Conservation (phyloP, 2,888 invertebrate species). For the Micoletzkya japonica region DNA sequence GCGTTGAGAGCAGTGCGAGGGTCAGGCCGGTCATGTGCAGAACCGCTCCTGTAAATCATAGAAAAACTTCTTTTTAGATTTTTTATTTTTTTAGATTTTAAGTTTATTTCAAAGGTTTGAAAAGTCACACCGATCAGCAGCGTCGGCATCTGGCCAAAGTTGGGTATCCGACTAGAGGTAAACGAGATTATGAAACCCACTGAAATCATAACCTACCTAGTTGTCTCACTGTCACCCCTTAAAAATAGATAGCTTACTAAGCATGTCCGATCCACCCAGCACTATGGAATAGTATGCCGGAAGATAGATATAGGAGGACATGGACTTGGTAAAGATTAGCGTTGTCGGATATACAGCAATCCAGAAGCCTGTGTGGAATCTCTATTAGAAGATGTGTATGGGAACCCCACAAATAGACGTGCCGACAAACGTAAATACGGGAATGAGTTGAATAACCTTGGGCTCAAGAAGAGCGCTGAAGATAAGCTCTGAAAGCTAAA, state of each 20-base stretch:
- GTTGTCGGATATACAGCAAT: conserved; percentile 27
- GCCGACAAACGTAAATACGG: conserved; percentile 22
- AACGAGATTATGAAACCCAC: conserved; percentile 24
- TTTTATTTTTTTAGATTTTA: no score
- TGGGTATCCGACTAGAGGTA: background rate
- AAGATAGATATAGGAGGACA: conserved; percentile 11
- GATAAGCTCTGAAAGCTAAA: conserved; percentile 4
- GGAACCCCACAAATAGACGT: conserved; percentile 4
- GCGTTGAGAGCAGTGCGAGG: conserved; percentile 16
- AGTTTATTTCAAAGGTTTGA: no score
- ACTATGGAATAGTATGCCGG: conserved; percentile 24
- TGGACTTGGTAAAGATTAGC: background rate
- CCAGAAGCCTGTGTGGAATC: conserved; percentile 25
- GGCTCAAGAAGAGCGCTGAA: background rate
- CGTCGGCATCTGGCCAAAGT: conserved; percentile 19
- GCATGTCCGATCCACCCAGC: conserved; percentile 12
- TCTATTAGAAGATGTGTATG: no score
- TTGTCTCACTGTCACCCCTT: no score
- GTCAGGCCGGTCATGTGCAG: background rate
- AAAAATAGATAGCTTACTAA: conserved; percentile 18
- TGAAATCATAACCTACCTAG: background rate
- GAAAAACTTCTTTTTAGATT: background rate
- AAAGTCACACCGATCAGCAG: conserved; percentile 10
- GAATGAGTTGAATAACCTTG: conserved; percentile 1
- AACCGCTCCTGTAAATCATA: background rate